Evolutionary conservation across 2,888 invertebrate genomes (phyloP).

Genomic region (Tipula lateralis): DNA sequence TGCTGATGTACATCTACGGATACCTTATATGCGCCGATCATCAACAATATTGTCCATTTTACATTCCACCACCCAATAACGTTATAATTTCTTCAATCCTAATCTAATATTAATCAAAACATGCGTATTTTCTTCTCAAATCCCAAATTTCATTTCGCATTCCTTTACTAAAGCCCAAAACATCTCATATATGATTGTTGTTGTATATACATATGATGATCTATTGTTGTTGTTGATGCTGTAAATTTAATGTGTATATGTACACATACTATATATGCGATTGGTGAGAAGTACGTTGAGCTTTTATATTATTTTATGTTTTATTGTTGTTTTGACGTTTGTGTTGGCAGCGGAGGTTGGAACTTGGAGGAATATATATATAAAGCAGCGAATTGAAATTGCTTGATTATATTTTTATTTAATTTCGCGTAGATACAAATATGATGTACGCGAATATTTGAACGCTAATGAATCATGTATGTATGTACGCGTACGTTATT

Average conservation of each 20-base stretch:
- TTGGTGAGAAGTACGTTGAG: background rate
- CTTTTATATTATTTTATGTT: background rate
- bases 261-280: background rate
- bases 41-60: background rate
- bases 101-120: slow-evolving; percentile 6
- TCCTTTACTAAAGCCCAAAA: background rate
- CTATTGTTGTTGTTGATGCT: background rate
- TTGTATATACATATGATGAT: background rate
- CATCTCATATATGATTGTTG: background rate
- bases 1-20: background rate
- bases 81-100: background rate
- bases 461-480: background rate
- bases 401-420: background rate
- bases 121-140: background rate
- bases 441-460: background rate
- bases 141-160: background rate
- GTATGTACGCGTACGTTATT: background rate
- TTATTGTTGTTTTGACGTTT: background rate
- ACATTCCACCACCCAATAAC: background rate
- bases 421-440: background rate
- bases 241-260: background rate
- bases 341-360: background rate
- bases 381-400: background rate
- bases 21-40: too few relatives aligned
- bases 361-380: background rate